Base-by-base conservation (phyloP, 2,888 invertebrate genomes). In the Orthosia gracilis region DNA sequence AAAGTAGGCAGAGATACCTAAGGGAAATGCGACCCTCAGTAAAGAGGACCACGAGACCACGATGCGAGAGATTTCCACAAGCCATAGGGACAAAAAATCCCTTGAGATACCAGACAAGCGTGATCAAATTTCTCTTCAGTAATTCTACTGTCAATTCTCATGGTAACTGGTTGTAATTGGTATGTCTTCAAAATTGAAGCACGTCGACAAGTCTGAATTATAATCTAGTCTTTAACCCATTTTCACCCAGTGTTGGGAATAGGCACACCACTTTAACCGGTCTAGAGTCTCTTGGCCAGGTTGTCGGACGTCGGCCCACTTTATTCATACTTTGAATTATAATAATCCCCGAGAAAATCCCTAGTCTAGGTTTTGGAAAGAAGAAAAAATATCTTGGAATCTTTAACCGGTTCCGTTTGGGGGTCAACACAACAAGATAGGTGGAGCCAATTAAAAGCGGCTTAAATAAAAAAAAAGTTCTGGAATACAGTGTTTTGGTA, bases 391-490 rank as follows among this genome's bases (percentile, higher is more conserved):
- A 57, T 9, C 9, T 26, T 68, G 4, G 21, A 52, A 68, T 21
- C 4, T 9, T 47, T 17, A 58, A 45, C 3, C 3, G 26, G 18
- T 31, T 50, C 45, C 4, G 52, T 62, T 57, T 58, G 50, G 62
- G 57, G 50, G 45, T 52, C 47, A 72, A 18, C 47, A 52, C 15
- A 70, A 47, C 15, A 40, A 31, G 49, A 71, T 26, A 40, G 12
- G 15, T 23, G 4, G 4, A 47, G 9, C 13, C n/a, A 45, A 15
- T 31, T 23, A 59, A 68, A 67, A 78, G 9, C 18, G 13, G 26
- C n/a, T 50, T 21, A 52, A 40, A 40, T 40, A 31, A 7, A 31
- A 40, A 50, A 47, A 76, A 55, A 26, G 15, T 54, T 52, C 26
- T 23, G 12, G 45, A 57, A 45, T 17, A 31, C n/a, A 9, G 18